Percentiles rank a stretch among this genome's conserved stretches.
Evolutionary conservation across 2,888 invertebrate genomes (phyloP).

Genomic region (Dastarcus helophoroides): DNA sequence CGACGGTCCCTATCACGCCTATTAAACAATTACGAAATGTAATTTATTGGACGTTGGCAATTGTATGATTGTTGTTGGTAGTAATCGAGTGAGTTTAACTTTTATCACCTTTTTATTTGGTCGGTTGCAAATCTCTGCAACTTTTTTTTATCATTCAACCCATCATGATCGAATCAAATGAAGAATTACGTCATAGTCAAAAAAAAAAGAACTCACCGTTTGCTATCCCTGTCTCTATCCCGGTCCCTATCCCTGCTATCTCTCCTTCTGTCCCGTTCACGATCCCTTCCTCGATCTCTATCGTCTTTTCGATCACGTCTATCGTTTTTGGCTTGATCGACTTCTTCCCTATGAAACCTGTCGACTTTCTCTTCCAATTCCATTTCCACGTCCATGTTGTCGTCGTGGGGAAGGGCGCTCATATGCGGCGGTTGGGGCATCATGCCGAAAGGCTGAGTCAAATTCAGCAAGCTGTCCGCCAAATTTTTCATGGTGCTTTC

Average conservation of each 20-base stretch:
- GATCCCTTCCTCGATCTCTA: constrained; percentile 28
- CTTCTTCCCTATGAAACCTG: constrained; percentile 9
- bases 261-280: constrained; percentile 20
- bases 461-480: constrained; percentile 33
- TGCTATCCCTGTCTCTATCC: constrained; percentile 25
- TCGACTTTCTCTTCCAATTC: constrained; percentile 29
- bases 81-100: too few species aligned
- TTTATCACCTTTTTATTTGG: too few species aligned
- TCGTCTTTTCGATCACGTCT: constrained; percentile 27
- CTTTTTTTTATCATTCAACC: too few species aligned
- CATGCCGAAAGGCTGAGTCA: constrained; percentile 34
- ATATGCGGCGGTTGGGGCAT: constrained; percentile 29
- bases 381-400: constrained; percentile 73
- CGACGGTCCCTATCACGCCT: constrained; percentile 16
- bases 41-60: too few species aligned
- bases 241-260: constrained; percentile 22
- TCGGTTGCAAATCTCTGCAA: too few species aligned
- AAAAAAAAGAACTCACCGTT: constrained; percentile 24
- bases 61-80: too few species aligned
- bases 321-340: constrained; percentile 4
- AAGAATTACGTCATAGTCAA: too few species aligned
- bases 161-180: too few species aligned
- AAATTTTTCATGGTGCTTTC: constrained; percentile 21
- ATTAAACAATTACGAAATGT: too few species aligned
- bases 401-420: constrained; percentile 24